Base-by-base conservation (phyloP, 2,888 invertebrate genomes). In the Belgica antarctica region DNA sequence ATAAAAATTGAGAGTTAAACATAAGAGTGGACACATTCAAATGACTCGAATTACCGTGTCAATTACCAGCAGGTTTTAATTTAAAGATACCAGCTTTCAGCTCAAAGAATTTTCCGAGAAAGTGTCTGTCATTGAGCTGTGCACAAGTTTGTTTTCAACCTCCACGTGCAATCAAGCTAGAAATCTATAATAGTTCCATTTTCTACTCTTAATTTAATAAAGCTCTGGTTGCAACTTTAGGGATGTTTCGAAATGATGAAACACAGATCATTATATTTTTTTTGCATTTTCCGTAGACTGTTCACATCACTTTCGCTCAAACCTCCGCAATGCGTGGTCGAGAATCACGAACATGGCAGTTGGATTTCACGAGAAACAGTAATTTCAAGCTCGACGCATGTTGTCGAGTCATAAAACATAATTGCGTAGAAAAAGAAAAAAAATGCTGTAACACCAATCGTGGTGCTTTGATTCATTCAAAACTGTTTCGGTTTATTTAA, bases 391-490 rank as follows among this genome's bases (percentile, higher is more conserved):
- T 24, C 34, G n/a, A 57, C 24, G 68, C 68, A 68, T 68, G 68
- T 57, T 68, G 34, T 57, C 68, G 68, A 28, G 68, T 34, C 34
- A 68, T 68, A 68, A 68, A 68, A 57, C 66, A 66, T 66, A 66
- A 66, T 68, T 68, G 57, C 68, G 68, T 57, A 31, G 57, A 25
- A 68, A 19, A 19, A 36, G 47, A 57, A 24, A 59, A 34, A 46
- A 2, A 1, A 2, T 17, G 17, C 52, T 52, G 3, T 12, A 12
- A 10, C 1, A 62, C 7, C 17, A 62, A 19, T 8, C 15, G 59
- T 59, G 4, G 19, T 59, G n/a, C n/a, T n/a, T n/a, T 12, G 4
- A 47, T 59, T 24, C 25, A 59, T 59, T 59, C 19, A 4, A 25
- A 59, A 59, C 24, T 5, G 22, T 62, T 34, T 22, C 34, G 22